phyloP scores from a whole-genome alignment of 1,140 invertebrate species.

The Ips nitidus region DNA sequence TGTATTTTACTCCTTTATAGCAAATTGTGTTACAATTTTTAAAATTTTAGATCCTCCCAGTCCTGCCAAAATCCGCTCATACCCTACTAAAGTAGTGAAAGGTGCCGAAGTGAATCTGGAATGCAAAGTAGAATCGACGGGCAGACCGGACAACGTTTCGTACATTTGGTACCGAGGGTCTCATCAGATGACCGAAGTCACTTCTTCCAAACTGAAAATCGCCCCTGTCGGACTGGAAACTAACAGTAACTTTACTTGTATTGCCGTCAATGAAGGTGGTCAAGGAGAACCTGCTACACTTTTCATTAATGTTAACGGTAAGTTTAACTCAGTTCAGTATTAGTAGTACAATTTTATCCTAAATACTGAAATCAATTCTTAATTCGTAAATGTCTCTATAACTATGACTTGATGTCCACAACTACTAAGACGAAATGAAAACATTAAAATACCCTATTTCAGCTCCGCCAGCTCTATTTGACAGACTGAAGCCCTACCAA shows the following conservation, averaged over 20 bases:
- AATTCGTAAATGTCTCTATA: too few species aligned
- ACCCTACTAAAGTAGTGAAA: conserved; percentile 73
- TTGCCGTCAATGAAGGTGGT: conserved; percentile 79
- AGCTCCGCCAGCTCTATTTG: conserved; percentile 85
- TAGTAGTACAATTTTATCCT: too few species aligned
- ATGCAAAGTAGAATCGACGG: conserved; percentile 79
- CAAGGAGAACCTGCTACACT: conserved; percentile 71
- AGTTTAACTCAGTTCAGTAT: conserved; percentile 37
- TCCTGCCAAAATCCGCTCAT: conserved; percentile 40
- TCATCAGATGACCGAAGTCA: conserved; percentile 70
- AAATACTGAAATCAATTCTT: too few species aligned
- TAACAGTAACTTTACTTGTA: conserved; percentile 83
- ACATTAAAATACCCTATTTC: not conserved
- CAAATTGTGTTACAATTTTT: not conserved
- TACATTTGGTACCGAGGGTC: conserved; percentile 80
- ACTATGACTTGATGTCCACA: not conserved
- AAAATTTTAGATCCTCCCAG: conserved; percentile 43
- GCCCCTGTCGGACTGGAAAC: conserved; percentile 79
- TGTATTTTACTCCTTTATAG: too few species aligned
- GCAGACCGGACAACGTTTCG: conserved; percentile 70
- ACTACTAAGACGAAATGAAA: too few species aligned
- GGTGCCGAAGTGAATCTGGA: conserved; percentile 73
- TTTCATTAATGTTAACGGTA: conserved; percentile 77
- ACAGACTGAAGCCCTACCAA: conserved; percentile 78
- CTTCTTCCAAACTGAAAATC: conserved; percentile 73